Base-by-base conservation (phyloP, 2,797 vertebrate species). In the Chaetophractus vellerosus region DNA sequence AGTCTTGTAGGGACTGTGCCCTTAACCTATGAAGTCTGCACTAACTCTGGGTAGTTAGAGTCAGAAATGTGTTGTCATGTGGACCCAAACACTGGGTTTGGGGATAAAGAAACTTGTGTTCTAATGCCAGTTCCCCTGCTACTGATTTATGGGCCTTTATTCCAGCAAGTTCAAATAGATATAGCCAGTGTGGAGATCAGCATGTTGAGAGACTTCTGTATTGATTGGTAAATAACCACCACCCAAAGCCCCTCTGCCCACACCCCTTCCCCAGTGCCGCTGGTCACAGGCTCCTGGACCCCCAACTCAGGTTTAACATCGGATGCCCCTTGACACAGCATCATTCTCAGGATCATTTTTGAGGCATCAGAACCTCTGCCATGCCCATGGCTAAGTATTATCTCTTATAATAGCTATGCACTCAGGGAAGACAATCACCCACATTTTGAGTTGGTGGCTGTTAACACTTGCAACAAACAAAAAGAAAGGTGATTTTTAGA, bases 71-170 rank as follows among this genome's bases (percentile, higher is more conserved):
- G 16, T 55, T 18, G 18, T 18, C 16, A 55, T 5, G 18, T 6
- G 5, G 52, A 55, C 52, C 52, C 5, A 6, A 75, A 28, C 1
- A 5, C 9, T 12, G 23, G 50, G 18, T 36, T 61, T 83, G 33
- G 55, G 63, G 86, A 86, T 71, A n/a, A 82, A 72, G 72, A 93
- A 84, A 71, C 28, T 71, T 72, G 41, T 48, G 10, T 72, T 88
- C 23, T 52, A 12, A 59, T 63, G 36, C 41, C 24, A 50, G 5
- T 59, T 78, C 6, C 79, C 36, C 41, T 72, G 19, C 28, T 26
- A 38, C 26, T 86, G 75, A 33, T 7, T 75, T 85, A 28, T 11
- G 64, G 23, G 9, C 19, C 28, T 48, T 93, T 83, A 48, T 85
- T 80, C 28, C 59, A 68, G 69, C 31, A 79, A 69, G 28, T n/a